Percentiles rank a stretch among this genome's conserved stretches.
phyloP scores from a whole-genome alignment of 2,888 invertebrate genomes.

The Prostheceraeus crozeri region DNA sequence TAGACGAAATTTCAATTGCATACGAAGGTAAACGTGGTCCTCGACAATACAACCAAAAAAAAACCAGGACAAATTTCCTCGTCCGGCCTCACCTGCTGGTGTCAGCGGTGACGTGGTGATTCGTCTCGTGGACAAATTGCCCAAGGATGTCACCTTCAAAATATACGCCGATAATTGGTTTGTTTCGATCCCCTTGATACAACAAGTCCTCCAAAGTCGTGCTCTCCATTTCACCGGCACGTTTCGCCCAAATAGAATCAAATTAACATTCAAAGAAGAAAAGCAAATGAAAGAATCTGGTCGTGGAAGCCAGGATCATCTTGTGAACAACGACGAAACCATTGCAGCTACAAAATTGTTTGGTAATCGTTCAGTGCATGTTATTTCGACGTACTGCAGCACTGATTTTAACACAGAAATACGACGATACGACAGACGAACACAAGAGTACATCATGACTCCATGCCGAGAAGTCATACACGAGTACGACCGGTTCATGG shows the following conservation, averaged over 20 bases:
- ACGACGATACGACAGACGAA: constrained; percentile 11
- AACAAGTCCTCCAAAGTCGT: constrained; percentile 1
- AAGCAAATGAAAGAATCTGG: constrained; percentile 3
- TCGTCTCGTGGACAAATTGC: not conserved
- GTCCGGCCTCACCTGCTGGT: no score
- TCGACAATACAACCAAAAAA: constrained; percentile 32
- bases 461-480: no score
- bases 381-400: constrained; percentile 7
- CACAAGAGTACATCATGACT: constrained; percentile 1
- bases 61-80: no score
- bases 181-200: constrained; percentile 3
- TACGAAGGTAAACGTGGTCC: constrained; percentile 36
- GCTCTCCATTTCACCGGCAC: constrained; percentile 22
- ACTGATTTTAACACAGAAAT: constrained; percentile 12
- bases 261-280: constrained; percentile 11
- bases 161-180: constrained; percentile 28
- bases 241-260: constrained; percentile 3
- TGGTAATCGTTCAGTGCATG: constrained; percentile 24
- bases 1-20: constrained; percentile 40
- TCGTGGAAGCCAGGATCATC: not conserved
- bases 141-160: constrained; percentile 15
- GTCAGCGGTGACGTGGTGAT: constrained; percentile 14
- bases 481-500: no score
- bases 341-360: constrained; percentile 12
- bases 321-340: not conserved